Evolutionary conservation across 2,888 invertebrate species (phyloP).

Genomic region (Malthinus flaveolus): DNA sequence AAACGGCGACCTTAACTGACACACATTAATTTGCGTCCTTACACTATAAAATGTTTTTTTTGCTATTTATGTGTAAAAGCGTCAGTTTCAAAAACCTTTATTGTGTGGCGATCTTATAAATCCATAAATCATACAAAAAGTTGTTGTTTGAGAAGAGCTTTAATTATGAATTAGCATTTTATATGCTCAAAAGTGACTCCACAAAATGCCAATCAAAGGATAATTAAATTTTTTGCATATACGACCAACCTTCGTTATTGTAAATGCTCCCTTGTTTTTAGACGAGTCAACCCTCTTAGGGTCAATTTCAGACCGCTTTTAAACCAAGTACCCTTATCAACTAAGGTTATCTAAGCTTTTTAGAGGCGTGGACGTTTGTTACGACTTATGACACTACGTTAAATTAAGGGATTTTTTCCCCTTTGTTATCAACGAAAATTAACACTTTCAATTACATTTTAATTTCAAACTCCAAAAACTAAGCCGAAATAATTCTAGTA

Average conservation of each 20-base stretch:
- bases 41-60: too few species aligned
- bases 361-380: conserved; percentile 25
- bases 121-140: conserved; percentile 30
- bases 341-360: conserved; percentile 32
- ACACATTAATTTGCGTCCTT: too few species aligned
- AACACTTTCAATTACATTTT: conserved; percentile 1
- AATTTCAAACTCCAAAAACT: neutral
- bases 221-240: conserved; percentile 38
- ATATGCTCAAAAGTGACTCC: conserved; percentile 30
- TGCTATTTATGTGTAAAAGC: too few species aligned
- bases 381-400: conserved; percentile 23
- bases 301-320: conserved; percentile 41
- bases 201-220: conserved; percentile 38
- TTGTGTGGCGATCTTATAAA: conserved; percentile 14
- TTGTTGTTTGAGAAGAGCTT: conserved; percentile 27
- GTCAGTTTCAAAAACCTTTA: too few species aligned
- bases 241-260: conserved; percentile 28
- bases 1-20: too few species aligned
- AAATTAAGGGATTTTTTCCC: conserved; percentile 16
- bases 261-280: conserved; percentile 38
- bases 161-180: conserved; percentile 34
- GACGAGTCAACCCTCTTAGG: conserved; percentile 35
- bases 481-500: too few species aligned
- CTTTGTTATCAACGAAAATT: conserved; percentile 12
- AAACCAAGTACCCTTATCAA: conserved; percentile 36